Percentiles rank a stretch among this genome's conserved stretches.
phyloP scores from a whole-genome alignment of 2,113 vertebrate species.

The Dicaeum eximium region DNA sequence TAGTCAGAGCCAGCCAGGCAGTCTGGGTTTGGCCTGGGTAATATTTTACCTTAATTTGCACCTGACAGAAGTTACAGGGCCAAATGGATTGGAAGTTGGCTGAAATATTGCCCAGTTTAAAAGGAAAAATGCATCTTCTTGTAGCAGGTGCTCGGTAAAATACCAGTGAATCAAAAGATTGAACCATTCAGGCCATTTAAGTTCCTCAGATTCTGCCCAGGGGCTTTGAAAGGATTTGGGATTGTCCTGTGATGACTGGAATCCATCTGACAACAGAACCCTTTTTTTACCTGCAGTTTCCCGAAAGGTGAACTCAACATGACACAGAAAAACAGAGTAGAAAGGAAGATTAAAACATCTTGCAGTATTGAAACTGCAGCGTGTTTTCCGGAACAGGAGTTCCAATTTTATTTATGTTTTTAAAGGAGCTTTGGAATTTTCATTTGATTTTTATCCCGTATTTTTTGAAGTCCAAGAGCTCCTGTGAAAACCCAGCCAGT shows the following conservation, averaged over 20 bases:
- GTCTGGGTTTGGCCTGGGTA: background rate
- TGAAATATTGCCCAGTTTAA: background rate
- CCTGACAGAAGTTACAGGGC: background rate
- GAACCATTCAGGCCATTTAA: background rate
- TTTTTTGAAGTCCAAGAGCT: background rate
- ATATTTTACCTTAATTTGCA: slow-evolving; percentile 17
- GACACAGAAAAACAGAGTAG: background rate
- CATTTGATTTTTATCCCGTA: background rate
- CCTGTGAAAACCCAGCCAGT: background rate
- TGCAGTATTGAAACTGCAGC: background rate
- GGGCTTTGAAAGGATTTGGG: background rate
- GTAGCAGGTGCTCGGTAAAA: background rate
- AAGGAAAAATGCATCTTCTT: background rate
- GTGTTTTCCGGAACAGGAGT: background rate
- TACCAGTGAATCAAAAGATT: background rate
- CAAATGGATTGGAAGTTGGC: background rate
- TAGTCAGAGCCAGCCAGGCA: background rate
- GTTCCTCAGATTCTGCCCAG: background rate
- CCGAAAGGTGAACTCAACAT: background rate
- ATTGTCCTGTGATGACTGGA: background rate
- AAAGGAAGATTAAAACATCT: background rate
- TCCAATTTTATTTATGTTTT: background rate
- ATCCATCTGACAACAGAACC: background rate
- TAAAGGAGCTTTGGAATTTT: background rate
- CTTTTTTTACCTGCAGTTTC: background rate